phyloP scores from a whole-genome alignment of 2,113 vertebrate species.

The Silurus meridionalis region DNA sequence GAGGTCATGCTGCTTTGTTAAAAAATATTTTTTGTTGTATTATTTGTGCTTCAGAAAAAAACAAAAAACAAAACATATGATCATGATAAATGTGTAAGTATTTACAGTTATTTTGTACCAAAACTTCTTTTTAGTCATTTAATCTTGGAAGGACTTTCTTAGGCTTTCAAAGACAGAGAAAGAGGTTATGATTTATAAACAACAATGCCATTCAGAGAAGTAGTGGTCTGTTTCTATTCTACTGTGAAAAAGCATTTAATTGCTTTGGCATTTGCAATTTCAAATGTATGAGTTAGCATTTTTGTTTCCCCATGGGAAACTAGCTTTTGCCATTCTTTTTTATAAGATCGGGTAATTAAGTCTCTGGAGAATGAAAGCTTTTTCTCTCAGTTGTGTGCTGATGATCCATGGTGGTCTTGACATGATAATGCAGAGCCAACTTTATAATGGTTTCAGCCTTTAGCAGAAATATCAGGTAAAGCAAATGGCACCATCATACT shows the following conservation, averaged over 20 bases:
- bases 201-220: not conserved
- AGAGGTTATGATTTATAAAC: not conserved
- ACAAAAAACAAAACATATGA: not conserved
- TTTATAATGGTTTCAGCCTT: not conserved
- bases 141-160: not conserved
- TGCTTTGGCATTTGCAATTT: not conserved
- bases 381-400: not conserved
- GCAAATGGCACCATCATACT: not conserved
- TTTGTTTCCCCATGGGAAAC: not conserved
- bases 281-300: not conserved
- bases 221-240: not conserved
- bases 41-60: not conserved
- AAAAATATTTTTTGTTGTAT: not conserved
- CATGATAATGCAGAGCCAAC: not conserved
- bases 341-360: not conserved
- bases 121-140: not conserved
- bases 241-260: not conserved
- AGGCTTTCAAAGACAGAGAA: not conserved
- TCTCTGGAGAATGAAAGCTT: not conserved
- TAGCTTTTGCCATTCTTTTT: not conserved
- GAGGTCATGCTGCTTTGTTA: too few species aligned
- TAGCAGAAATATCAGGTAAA: not conserved
- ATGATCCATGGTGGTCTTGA: not conserved
- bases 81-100: not conserved
- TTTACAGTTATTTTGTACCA: not conserved